Conservation (phyloP, 2,113 vertebrate genomes). For the Lota lota region DNA sequence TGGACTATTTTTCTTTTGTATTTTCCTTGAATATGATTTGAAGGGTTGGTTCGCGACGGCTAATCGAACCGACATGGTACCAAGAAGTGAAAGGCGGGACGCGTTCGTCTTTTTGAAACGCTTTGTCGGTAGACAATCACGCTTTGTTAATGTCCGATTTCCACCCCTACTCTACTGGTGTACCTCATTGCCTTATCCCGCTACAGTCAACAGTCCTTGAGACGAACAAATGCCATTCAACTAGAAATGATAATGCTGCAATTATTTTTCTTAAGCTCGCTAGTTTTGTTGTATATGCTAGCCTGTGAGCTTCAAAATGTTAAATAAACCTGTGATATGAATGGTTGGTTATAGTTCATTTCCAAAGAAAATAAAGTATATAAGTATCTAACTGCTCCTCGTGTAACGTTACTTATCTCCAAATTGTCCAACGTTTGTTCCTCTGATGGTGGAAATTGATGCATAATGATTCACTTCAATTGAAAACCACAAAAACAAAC, state of each 20-base stretch:
- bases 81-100: constrained; percentile 4
- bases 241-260: constrained; percentile 47
- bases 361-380: constrained; percentile 74
- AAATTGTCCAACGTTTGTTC: neutral
- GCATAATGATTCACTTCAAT: no score
- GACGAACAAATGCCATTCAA: constrained; percentile 61
- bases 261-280: constrained; percentile 51
- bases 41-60: constrained; percentile 31
- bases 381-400: constrained; percentile 37
- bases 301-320: constrained; percentile 51
- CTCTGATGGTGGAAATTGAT: no score
- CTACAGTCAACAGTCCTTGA: constrained; percentile 39
- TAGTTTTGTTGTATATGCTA: constrained; percentile 54
- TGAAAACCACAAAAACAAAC: no score
- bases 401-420: neutral
- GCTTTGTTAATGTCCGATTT: neutral
- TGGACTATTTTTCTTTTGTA: constrained; percentile 24
- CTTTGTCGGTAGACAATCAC: no score
- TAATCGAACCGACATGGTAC: constrained; percentile 58
- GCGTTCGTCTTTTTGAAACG: no score
- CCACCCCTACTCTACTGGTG: constrained; percentile 30
- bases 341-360: constrained; percentile 71
- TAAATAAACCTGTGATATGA: constrained; percentile 55
- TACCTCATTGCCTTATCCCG: constrained; percentile 65
- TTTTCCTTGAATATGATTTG: constrained; percentile 33